A percentile compares a stretch with the other conserved stretches of the same genome.
Evolutionary conservation across 2,888 invertebrate genomes (phyloP).

Genomic region (Patella pellucida): DNA sequence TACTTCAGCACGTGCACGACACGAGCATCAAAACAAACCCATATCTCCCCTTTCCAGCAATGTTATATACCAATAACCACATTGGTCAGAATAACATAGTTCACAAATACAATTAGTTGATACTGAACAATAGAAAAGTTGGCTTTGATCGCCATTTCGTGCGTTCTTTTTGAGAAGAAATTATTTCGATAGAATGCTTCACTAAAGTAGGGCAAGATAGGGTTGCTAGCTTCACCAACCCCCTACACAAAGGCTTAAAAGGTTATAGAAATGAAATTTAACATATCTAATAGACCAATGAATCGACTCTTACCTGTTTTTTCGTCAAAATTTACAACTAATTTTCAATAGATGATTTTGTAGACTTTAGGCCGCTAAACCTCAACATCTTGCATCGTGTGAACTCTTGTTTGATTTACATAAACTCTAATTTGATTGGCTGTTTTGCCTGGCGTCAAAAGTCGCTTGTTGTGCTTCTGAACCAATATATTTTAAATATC

Average conservation of each 20-base stretch:
- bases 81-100: constrained; percentile 17
- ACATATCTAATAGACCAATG: constrained; percentile 27
- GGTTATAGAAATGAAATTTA: constrained; percentile 24
- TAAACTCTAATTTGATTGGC: constrained; percentile 46
- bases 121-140: constrained; percentile 53
- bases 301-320: constrained; percentile 47
- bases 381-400: constrained; percentile 68
- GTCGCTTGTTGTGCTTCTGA: background rate
- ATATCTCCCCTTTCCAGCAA: background rate
- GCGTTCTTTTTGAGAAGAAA: constrained; percentile 58
- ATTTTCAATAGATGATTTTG: constrained; percentile 65
- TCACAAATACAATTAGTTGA: constrained; percentile 25
- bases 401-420: constrained; percentile 37
- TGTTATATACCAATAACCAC: constrained; percentile 6
- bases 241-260: constrained; percentile 29
- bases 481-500: background rate
- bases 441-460: constrained; percentile 15
- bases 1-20: constrained; percentile 32
- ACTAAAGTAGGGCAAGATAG: constrained; percentile 47
- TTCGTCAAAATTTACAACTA: constrained; percentile 49
- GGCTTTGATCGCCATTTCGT: constrained; percentile 67
- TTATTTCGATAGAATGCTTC: constrained; percentile 55
- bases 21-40: constrained; percentile 21
- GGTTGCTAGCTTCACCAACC: constrained; percentile 33
- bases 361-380: constrained; percentile 64